These are phyloP conservation scores for Amia ocellicauda DNA, from an alignment of 2,113 vertebrate genomes.

Conservation along the genomic window DNA sequence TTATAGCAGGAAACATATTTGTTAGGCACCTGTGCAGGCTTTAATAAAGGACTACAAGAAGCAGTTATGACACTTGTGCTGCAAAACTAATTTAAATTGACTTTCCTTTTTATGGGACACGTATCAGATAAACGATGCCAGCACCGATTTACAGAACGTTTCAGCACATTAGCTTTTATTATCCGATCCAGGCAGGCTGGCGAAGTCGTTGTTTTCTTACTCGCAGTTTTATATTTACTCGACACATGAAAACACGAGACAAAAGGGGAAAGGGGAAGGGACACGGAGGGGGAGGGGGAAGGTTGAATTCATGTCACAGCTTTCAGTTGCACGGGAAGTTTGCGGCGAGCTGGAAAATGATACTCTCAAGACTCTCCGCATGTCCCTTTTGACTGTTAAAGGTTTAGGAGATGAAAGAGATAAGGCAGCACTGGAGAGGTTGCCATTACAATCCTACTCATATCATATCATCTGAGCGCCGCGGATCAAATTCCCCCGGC, in stretches of 20 bases:
- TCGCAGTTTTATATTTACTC: background rate
- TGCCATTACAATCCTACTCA: conserved; percentile 32
- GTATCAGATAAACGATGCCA: background rate
- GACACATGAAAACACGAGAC: background rate
- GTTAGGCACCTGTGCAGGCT: too few species aligned
- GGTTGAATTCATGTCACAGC: conserved; percentile 21
- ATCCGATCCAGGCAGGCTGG: background rate
- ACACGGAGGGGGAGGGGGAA: conserved; percentile 12
- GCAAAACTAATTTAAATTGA: too few species aligned
- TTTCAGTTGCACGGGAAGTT: conserved; percentile 15
- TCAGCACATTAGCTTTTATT: background rate
- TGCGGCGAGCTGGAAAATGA: conserved; percentile 39
- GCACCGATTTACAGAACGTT: background rate
- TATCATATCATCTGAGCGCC: conserved; percentile 21
- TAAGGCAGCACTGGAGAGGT: conserved; percentile 32
- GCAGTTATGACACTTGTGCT: too few species aligned
- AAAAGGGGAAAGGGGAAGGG: background rate
- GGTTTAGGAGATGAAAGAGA: conserved; percentile 48
- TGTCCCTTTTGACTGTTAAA: conserved; percentile 39
- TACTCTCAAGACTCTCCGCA: conserved; percentile 41
- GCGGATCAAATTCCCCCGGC: conserved; percentile 29
- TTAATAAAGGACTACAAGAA: too few species aligned
- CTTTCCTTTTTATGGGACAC: background rate
- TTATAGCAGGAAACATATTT: too few species aligned
- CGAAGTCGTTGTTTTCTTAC: background rate